Percentiles rank a stretch among this genome's conserved stretches.
Evolutionary conservation across 2,888 invertebrate genomes (phyloP).

Genomic region (Euclidia mi): DNA sequence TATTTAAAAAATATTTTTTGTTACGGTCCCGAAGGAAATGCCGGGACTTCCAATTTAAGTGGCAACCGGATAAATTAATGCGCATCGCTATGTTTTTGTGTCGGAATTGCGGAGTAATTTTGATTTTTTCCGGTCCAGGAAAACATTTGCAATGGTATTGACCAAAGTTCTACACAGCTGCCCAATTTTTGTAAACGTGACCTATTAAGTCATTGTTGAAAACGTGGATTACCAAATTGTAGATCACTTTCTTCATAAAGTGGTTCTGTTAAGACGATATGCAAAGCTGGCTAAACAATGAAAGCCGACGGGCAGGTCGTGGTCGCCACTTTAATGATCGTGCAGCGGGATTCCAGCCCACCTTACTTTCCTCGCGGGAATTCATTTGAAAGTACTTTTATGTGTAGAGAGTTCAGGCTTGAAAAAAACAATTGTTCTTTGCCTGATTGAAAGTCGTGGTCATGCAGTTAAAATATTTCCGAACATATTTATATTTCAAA

Average conservation of each 20-base stretch:
- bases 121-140: slow-evolving; percentile 33
- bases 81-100: slow-evolving; percentile 57
- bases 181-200: neutral
- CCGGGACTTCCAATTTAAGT: slow-evolving; percentile 78
- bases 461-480: slow-evolving; percentile 40
- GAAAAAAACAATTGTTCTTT: slow-evolving; percentile 47
- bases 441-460: slow-evolving; percentile 22
- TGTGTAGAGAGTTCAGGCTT: slow-evolving; percentile 43
- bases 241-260: slow-evolving; percentile 67
- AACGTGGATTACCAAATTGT: slow-evolving; percentile 38
- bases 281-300: slow-evolving; percentile 80
- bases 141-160: slow-evolving; percentile 34
- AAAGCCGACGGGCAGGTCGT: slow-evolving; percentile 79
- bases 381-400: slow-evolving; percentile 73
- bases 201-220: neutral
- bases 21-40: slow-evolving; percentile 77
- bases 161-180: slow-evolving; percentile 21
- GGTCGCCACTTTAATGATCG: slow-evolving; percentile 74
- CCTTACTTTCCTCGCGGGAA: slow-evolving; percentile 78
- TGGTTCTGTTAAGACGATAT: slow-evolving; percentile 70
- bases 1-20: slow-evolving; percentile 68
- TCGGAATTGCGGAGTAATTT: slow-evolving; percentile 28
- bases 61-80: slow-evolving; percentile 73
- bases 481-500: slow-evolving; percentile 30
- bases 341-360: slow-evolving; percentile 70